Evolutionary conservation across 1,140 invertebrate genomes (phyloP).

Genomic region (Drosophila tani): DNA sequence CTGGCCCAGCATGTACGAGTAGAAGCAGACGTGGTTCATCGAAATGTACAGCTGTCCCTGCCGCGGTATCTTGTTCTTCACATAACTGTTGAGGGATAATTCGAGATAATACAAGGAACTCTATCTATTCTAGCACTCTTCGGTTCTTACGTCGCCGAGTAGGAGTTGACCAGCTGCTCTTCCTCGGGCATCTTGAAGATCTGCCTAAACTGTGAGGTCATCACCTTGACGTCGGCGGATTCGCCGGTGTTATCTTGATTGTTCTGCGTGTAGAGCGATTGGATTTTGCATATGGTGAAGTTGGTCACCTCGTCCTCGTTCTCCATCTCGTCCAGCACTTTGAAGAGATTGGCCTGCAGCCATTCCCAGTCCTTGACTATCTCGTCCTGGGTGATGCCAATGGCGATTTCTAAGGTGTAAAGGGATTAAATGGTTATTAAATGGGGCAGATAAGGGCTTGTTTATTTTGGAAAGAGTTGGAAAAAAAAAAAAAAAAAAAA

Average conservation of each 20-base stretch:
- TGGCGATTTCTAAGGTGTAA: constrained; percentile 91
- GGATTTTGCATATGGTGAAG: constrained; percentile 98
- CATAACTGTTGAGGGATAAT: constrained; percentile 89
- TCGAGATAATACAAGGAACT: background rate
- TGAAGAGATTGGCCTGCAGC: constrained; percentile 94
- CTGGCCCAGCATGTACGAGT: constrained; percentile 96
- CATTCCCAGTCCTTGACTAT: constrained; percentile 97
- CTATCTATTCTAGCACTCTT: background rate
- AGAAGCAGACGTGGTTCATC: constrained; percentile 97
- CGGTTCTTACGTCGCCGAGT: constrained; percentile 93
- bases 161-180: constrained; percentile 98
- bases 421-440: background rate
- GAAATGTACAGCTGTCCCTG: constrained; percentile 99
- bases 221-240: constrained; percentile 79
- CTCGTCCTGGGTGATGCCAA: constrained; percentile 93
- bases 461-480: background rate
- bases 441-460: too few species aligned
- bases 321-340: constrained; percentile 95
- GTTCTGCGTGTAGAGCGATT: constrained; percentile 87
- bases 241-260: constrained; percentile 76
- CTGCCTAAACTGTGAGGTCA: constrained; percentile 91
- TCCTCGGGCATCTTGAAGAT: constrained; percentile 96
- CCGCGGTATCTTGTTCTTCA: constrained; percentile 95
- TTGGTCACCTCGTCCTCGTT: constrained; percentile 97
- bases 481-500: background rate